Evolutionary conservation across 2,888 invertebrate species (phyloP), one percentile per base, ranked within the genome.

Genomic region (Xestobium rufovillosum): DNA sequence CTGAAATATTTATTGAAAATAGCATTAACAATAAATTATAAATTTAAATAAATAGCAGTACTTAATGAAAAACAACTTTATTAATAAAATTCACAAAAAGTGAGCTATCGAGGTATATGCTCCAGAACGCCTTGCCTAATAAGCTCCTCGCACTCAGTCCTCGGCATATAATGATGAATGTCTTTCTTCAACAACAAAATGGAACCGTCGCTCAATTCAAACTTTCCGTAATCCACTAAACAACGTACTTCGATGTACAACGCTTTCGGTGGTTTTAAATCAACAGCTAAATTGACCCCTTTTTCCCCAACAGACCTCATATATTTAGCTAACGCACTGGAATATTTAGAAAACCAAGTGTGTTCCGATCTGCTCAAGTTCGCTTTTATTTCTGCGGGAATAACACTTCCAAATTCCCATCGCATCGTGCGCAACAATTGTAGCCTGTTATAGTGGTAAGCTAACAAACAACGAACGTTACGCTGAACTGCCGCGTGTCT

Each of bases 391-490:
- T 94, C 91, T 0, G 76, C 63, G 0, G 96, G 95, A 36, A 97
- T 64, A 30, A 92, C 83, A 23, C 91, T 86, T 1, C 97, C 97
- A 60, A 94, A 88, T 56, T 94, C 88, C 97, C 97, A 97, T 30
- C 97, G 73, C 63, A 92, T 74, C n/a, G 84, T 79, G 50, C 84
- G 77, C 13, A 97, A 76, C 54, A 81, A 78, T 47, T 75, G 73
- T 60, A 95, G 70, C 46, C 97, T 72, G 53, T 85, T 86, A 60
- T 86, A 83, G 34, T 88, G 68, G 54, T 89, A 89, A 0, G 87
- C 79, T 1, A 94, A 67, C 1, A 96, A 69, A 57, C 95, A 96
- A 19, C 96, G 75, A 58, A 91, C 83, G 59, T 95, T 91, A 26
- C 95, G 73, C 61, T 88, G 84, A 11, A 95, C 63, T 0, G 86